Percentiles rank a stretch among this genome's conserved stretches.
Conservation (phyloP, 53 echinoderm and acorn worm species). For the Echinarachnius parma region DNA sequence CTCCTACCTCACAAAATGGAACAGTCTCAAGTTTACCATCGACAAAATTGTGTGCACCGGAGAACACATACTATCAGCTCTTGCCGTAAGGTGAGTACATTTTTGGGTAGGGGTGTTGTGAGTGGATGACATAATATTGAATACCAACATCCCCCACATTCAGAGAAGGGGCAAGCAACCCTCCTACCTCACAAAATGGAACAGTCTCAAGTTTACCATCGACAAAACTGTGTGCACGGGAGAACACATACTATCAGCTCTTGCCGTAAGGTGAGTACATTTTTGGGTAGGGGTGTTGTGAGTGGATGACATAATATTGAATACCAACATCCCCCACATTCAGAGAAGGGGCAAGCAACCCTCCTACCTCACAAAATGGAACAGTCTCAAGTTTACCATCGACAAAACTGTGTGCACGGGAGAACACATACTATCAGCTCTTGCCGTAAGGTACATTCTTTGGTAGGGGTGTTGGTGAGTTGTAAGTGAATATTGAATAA, state of each 20-base stretch:
- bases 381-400: too few relatives aligned
- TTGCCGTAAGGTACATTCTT: too few relatives aligned
- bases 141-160: constrained; percentile 75
- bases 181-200: constrained; percentile 89
- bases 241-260: constrained; percentile 70
- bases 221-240: constrained; percentile 87
- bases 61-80: constrained; percentile 70
- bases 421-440: too few relatives aligned
- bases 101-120: not conserved
- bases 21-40: constrained; percentile 63
- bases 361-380: too few relatives aligned
- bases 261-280: constrained; percentile 74
- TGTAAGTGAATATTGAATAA: not conserved
- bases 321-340: too few relatives aligned
- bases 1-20: constrained; percentile 89
- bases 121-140: constrained; percentile 71
- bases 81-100: constrained; percentile 74
- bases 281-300: not conserved
- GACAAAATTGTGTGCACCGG: constrained; percentile 86
- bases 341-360: too few relatives aligned
- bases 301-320: too few relatives aligned
- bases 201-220: constrained; percentile 63
- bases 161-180: constrained; percentile 64
- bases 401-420: too few relatives aligned
- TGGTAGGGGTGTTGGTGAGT: too few relatives aligned